A percentile compares a stretch with the other conserved stretches of the same genome.
These are phyloP conservation scores for Rhinatrema bivittatum DNA, from an alignment of 2,797 vertebrate species.

Conservation along the genomic window DNA sequence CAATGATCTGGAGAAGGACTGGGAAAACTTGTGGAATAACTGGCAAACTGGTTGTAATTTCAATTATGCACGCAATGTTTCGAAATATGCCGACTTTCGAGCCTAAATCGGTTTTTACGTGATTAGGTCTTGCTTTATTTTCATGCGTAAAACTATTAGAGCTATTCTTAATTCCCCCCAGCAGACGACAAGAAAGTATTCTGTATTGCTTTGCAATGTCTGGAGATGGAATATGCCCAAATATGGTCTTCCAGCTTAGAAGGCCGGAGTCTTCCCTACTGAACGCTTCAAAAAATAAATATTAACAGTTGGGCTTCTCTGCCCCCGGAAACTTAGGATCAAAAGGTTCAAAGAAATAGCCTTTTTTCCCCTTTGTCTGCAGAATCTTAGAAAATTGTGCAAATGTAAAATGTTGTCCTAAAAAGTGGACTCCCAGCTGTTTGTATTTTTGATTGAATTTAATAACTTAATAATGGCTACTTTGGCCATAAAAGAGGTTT, in stretches of 20 bases:
- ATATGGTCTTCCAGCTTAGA: slow-evolving; percentile 1
- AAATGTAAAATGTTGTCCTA: not conserved
- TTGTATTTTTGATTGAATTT: not conserved
- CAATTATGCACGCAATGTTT: too few species aligned
- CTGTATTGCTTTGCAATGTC: too few species aligned
- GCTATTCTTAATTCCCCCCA: too few species aligned
- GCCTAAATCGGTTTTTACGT: too few species aligned
- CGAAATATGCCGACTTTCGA: too few species aligned
- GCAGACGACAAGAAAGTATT: too few species aligned
- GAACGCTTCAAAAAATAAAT: slow-evolving; percentile 1
- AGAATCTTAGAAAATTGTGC: not conserved
- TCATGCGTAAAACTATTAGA: too few species aligned
- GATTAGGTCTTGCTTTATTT: too few species aligned
- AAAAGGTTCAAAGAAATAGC: not conserved
- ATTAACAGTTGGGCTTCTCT: not conserved
- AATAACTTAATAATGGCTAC: not conserved
- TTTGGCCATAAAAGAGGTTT: not conserved
- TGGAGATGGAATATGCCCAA: not conserved
- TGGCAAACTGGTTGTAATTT: too few species aligned
- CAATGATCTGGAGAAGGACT: too few species aligned
- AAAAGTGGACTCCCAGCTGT: too few species aligned
- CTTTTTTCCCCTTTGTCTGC: not conserved
- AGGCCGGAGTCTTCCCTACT: slow-evolving; percentile 1
- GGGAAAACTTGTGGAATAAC: too few species aligned
- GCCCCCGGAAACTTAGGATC: slow-evolving; percentile 1